Base-by-base conservation (phyloP, 2,888 invertebrate genomes). In the Nectonema munidae region DNA sequence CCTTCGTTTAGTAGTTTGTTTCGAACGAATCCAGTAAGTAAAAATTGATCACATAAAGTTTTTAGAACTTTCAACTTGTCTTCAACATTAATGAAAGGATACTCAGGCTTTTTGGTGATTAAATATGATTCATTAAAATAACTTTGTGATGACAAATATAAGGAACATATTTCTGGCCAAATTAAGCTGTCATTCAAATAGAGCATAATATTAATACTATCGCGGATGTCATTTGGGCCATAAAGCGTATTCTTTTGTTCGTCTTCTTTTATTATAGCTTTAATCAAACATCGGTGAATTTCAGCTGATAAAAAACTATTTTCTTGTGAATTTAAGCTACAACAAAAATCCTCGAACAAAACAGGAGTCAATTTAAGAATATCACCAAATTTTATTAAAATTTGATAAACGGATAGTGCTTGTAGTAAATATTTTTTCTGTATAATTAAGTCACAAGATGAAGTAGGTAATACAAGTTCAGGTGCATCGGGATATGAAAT, bases 331-430 rank as follows among this genome's bases (percentile, higher is more conserved):
- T 71, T 64, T 41, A 95, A 54, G 34, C 79, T 75, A 21, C 77
- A 76, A 62, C 83, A 83, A 51, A 95, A 74, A 56, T 95, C 89
- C 61, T 95, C 95, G 52, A 89, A 69, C 43, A 77, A 68, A 49
- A 63, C 89, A 11, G 83, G 83, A 19, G 86, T 81, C 35, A 95
- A 60, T 42, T 86, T 66, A 19, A 89, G 71, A 47, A 79, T 53
- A 39, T 51, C 52, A 46, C 77, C 67, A 57, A 86, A 95, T 52
- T 81, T 74, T 46, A 83, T 63, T 38, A 89, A 56, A 9, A 86
- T 75, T 64, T 95, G 89, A 60, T 86, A 95, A 42, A 95, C 68
- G 47, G 75, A 69, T 43, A 79, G 61, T 36, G 75, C 68, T n/a
- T n/a, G n/a, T n/a, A n/a, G n/a, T n/a, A n/a, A n/a, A n/a, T n/a